phyloP scores from a whole-genome alignment of 2,797 vertebrate genomes.

The Sebastes alutus region DNA sequence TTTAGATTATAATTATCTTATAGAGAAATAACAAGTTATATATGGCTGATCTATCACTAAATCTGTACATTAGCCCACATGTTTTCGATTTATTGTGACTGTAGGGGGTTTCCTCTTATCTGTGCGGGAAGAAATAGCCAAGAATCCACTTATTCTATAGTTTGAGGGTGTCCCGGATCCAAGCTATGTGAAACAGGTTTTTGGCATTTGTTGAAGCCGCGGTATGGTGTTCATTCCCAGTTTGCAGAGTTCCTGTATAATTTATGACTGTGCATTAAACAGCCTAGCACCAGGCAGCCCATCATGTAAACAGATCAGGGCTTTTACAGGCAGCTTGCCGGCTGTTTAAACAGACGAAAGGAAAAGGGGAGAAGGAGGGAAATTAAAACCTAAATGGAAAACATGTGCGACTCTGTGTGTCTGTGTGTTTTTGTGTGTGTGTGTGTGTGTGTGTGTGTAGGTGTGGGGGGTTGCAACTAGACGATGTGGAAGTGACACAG shows the following conservation, averaged over 20 bases:
- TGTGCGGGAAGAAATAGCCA: not conserved
- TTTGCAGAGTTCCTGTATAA: conserved; percentile 76
- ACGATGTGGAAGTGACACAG: conserved; percentile 89
- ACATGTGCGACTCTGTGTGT: conserved; percentile 64
- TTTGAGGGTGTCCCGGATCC: conserved; percentile 43
- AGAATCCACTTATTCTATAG: conserved; percentile 33
- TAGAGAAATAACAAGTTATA: conserved; percentile 14
- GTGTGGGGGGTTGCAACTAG: conserved; percentile 70
- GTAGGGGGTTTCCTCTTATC: conserved; percentile 10
- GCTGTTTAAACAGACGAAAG: conserved; percentile 84
- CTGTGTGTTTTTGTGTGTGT: conserved; percentile 1
- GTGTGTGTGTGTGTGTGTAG: conserved; percentile 4
- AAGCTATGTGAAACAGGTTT: conserved; percentile 66
- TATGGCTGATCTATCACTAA: conserved; percentile 8
- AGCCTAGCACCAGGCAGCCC: conserved; percentile 77
- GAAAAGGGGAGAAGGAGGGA: conserved; percentile 90
- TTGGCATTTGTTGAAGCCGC: conserved; percentile 67
- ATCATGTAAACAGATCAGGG: conserved; percentile 81
- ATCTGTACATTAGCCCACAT: not conserved
- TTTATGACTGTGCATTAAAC: conserved; percentile 80
- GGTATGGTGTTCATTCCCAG: conserved; percentile 69
- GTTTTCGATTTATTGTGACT: conserved; percentile 6
- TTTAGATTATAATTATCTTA: conserved; percentile 23
- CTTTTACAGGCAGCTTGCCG: conserved; percentile 76
- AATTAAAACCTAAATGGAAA: conserved; percentile 90